phyloP scores from a whole-genome alignment of 2,113 vertebrate species.

The Megaceryle torquata region DNA sequence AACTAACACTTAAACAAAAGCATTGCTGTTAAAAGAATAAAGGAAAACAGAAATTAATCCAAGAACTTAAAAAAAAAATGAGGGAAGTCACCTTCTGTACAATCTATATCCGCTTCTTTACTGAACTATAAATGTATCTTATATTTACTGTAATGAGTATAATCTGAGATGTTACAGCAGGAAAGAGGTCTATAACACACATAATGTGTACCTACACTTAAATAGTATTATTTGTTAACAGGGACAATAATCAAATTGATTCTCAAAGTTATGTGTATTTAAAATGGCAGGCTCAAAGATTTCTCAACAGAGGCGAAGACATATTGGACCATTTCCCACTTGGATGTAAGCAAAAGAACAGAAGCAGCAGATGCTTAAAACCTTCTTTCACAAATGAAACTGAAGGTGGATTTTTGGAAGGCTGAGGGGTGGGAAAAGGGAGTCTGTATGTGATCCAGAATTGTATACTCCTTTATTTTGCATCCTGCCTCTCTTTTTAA shows the following conservation, averaged over 20 bases:
- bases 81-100: not conserved
- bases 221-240: not conserved
- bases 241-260: not conserved
- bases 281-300: not conserved
- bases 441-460: accelerated
- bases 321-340: not conserved
- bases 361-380: not conserved
- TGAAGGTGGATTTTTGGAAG: not conserved
- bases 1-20: not conserved
- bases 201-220: not conserved
- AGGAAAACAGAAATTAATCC: not conserved
- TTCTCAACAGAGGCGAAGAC: not conserved
- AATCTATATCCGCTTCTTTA: not conserved
- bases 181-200: not conserved
- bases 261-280: not conserved
- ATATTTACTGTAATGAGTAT: not conserved
- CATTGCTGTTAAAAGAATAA: not conserved
- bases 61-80: not conserved
- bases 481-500: not conserved
- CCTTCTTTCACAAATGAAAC: not conserved
- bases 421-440: not conserved
- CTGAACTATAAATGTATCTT: not conserved
- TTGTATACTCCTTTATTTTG: not conserved
- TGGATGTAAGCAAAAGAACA: not conserved
- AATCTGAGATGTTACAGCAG: not conserved